Base-by-base conservation (phyloP, 2,888 invertebrate genomes). In the Xestia xanthographa region DNA sequence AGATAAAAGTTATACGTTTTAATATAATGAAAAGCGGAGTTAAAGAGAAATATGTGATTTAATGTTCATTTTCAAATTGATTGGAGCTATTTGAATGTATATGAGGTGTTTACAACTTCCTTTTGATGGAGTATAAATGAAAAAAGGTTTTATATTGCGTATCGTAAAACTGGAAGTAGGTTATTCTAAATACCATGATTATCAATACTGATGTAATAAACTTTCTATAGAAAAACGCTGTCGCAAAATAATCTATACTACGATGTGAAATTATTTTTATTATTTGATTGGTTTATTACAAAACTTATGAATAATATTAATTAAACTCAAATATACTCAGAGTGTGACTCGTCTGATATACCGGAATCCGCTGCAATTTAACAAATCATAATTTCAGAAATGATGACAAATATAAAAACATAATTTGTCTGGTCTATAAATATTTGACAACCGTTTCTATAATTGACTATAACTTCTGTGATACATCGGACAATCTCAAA, bases 1-100 rank as follows among this genome's bases (percentile, higher is more conserved):
- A 84, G 84, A 86, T 82, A 84, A 85, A 83, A 86, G 72, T 79
- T 86, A 76, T 80, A 84, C 81, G 82, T 84, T 84, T 75, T 83
- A 68, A 80, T 78, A 69, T 69, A 80, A 84, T 70, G 68, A 86
- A 76, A 79, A 74, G 45, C 66, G n/a, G 62, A 45, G 70, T 77
- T 77, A 69, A 77, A 80, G 50, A 70, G 77, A 78, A 73, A 77
- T 72, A 65, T 75, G 72, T 83, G 77, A 87, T 87, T 86, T 65
- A 77, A 82, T 81, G 79, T 75, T 58, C 63, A 80, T 83, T 85
- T 72, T 78, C 43, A 78, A 83, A 73, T 86, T 81, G 81, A 76
- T 84, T 86, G 68, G 34, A 50, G 75, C 48, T 53, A 84, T 86
- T 79, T 62, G 60, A 56, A 82, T 85, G 75, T 72, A 65, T 80